Evolutionary conservation across 1,140 invertebrate species (phyloP).

Genomic region (Amyelois transitella): DNA sequence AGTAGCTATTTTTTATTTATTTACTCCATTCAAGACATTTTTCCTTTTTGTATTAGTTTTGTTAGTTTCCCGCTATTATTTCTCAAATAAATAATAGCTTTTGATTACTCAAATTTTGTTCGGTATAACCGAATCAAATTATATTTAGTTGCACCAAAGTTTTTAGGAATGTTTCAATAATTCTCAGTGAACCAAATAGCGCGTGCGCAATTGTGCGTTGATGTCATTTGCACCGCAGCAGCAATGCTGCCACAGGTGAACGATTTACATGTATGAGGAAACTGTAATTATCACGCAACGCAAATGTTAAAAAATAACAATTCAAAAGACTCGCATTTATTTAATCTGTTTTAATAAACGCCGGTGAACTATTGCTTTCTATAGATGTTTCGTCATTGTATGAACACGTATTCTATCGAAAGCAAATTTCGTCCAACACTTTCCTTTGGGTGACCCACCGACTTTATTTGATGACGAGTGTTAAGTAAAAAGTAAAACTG

Average conservation of each 20-base stretch:
- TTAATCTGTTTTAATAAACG: constrained; percentile 12
- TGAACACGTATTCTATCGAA: constrained; percentile 47
- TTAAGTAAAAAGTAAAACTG: constrained; percentile 46
- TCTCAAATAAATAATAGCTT: no score
- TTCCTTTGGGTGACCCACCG: constrained; percentile 55
- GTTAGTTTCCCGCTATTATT: no score
- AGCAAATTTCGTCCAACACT: constrained; percentile 70
- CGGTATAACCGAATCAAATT: background rate
- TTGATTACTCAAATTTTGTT: no score
- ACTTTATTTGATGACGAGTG: constrained; percentile 41
- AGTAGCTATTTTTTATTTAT: no score
- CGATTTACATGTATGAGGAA: background rate
- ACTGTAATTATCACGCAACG: no score
- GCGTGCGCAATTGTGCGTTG: constrained; percentile 16
- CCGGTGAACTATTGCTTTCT: constrained; percentile 61
- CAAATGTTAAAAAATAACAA: no score
- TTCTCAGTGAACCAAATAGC: background rate
- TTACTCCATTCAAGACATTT: no score
- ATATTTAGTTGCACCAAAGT: background rate
- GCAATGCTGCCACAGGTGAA: constrained; percentile 1
- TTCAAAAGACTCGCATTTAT: no score
- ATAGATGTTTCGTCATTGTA: constrained; percentile 31
- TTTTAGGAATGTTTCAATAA: background rate
- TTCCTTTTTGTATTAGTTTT: no score
- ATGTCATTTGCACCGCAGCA: constrained; percentile 26